Evolutionary conservation across 2,113 vertebrate species (phyloP), one percentile per base, ranked within the genome.

Genomic region (Rhynchomys soricoides): DNA sequence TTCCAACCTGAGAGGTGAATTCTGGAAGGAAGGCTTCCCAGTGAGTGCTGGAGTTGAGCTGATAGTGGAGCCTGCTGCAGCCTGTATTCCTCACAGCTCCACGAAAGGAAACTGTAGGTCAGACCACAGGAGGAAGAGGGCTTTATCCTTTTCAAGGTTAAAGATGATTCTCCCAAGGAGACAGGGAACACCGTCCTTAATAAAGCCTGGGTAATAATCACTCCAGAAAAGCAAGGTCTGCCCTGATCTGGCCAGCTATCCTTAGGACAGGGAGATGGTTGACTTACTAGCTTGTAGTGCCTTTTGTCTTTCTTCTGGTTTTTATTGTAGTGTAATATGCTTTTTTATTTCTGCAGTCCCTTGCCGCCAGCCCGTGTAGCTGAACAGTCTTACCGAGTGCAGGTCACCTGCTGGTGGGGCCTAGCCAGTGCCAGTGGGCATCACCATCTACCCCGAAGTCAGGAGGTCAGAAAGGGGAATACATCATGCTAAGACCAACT

Each of bases 401-500:
- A 48, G 45, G 70, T 55, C 34, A 43, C 34, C 55, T 85, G 59
- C 21, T n/a, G 66, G 7, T 50, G 66, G 85, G 48, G 31, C 37
- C 50, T 71, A 37, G 37, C 31, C n/a, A 79, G 55, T n/a, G 40
- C 17, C 5, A 4, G 22, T 59, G 66, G 62, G 31, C 71, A 78
- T 68, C 34, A 52, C 64, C 59, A 8, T 81, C n/a, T 75, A 43
- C n/a, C 40, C 64, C 31, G 7, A 24, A 50, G n/a, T 68, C 57
- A 91, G 75, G 96, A 91, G 96, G 2, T 88, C 7, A 16, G 40
- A 62, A 83, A 7, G 87, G 78, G 19, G 29, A 97, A 95, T 86
- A 68, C 81, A 82, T 3, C 93, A 96, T 95, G 83, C 86, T 91
- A 93, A 96, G 89, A 96, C 88, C 75, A 85, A 96, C 97, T 97